Conservation (phyloP, 1,140 invertebrate genomes). For the Drosophila arizonae region DNA sequence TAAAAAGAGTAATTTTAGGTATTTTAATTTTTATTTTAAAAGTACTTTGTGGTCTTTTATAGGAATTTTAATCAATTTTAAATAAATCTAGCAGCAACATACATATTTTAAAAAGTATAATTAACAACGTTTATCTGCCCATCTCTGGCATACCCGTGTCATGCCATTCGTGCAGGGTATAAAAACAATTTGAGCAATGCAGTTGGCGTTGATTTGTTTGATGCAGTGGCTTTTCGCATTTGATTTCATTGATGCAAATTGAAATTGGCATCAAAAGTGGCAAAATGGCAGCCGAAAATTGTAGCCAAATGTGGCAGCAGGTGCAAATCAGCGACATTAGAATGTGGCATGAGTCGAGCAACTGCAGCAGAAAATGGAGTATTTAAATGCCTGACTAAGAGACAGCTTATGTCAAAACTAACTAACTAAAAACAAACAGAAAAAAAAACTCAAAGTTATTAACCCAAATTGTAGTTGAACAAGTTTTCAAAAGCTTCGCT, state of each 20-base stretch:
- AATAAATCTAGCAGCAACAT: no score
- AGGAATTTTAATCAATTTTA: no score
- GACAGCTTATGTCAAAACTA: not conserved
- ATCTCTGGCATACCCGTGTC: not conserved
- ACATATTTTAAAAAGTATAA: no score
- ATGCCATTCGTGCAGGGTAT: not conserved
- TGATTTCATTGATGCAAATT: conserved; percentile 65
- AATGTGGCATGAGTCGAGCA: conserved; percentile 15
- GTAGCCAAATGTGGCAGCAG: conserved; percentile 26
- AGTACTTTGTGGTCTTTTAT: no score
- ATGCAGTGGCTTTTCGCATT: conserved; percentile 43
- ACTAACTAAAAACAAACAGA: not conserved
- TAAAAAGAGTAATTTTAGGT: no score
- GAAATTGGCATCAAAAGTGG: conserved; percentile 54
- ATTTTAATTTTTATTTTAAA: no score
- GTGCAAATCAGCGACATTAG: conserved; percentile 27
- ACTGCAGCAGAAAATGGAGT: not conserved
- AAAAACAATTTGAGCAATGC: conserved; percentile 24
- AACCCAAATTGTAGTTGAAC: not conserved
- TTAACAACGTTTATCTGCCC: no score
- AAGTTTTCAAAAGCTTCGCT: conserved; percentile 25
- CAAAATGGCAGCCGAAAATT: conserved; percentile 11
- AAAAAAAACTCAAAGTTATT: not conserved
- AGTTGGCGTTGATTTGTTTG: conserved; percentile 28
- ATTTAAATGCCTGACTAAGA: not conserved